Percentiles rank a stretch among this genome's conserved stretches.
phyloP scores from a whole-genome alignment of 2,797 vertebrate species.

The Chaunax sp. region DNA sequence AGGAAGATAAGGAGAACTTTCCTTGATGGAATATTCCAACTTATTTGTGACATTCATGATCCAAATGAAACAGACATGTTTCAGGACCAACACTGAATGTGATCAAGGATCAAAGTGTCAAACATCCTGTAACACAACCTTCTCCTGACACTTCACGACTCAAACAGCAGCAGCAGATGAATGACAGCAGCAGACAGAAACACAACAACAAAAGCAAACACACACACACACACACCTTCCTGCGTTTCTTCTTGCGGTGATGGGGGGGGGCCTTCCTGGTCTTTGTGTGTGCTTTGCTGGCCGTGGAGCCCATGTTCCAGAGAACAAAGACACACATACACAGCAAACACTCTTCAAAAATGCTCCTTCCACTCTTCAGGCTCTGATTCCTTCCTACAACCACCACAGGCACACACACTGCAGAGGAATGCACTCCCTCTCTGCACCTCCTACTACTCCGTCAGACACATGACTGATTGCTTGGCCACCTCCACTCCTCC shows the following conservation, averaged over 20 bases:
- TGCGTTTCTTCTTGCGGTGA: constrained; percentile 63
- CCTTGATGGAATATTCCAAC: too few species aligned
- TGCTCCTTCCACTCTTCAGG: background rate
- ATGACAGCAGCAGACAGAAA: background rate
- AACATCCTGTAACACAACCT: too few species aligned
- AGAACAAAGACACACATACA: constrained; percentile 12
- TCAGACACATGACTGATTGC: constrained; percentile 1
- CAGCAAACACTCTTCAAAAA: background rate
- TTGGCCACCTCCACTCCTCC: constrained; percentile 47
- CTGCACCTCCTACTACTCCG: too few species aligned
- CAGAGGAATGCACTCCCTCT: constrained; percentile 7
- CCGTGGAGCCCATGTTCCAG: constrained; percentile 68
- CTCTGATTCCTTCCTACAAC: constrained; percentile 1
- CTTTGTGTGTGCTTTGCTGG: constrained; percentile 58
- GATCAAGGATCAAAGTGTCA: too few species aligned
- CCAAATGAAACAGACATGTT: too few species aligned
- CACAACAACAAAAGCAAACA: background rate
- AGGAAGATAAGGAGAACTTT: too few species aligned
- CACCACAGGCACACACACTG: background rate
- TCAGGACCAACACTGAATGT: too few species aligned
- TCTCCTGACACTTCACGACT: background rate
- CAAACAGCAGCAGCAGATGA: background rate
- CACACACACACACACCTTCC: constrained; percentile 66
- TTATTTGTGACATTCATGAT: too few species aligned
- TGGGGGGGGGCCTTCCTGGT: constrained; percentile 20